Evolutionary conservation across 2,113 vertebrate genomes (phyloP).

Genomic region (Lanius collurio): DNA sequence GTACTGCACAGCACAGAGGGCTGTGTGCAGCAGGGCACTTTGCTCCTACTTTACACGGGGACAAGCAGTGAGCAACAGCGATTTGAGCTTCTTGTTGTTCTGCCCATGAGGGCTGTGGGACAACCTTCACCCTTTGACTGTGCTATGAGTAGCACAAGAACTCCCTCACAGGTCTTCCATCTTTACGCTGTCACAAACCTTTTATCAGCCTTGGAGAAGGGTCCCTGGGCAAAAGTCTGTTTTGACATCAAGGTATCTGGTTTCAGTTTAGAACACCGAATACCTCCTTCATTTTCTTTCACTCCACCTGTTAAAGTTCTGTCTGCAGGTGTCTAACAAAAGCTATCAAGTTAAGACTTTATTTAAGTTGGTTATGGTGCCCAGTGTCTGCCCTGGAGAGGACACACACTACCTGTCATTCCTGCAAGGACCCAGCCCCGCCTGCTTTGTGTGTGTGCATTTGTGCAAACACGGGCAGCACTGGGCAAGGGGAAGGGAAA

Average conservation of each 20-base stretch:
- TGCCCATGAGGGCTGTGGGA: background rate
- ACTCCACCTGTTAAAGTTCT: background rate
- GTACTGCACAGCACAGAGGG: background rate
- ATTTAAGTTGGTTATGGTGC: background rate
- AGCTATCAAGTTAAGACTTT: rapidly evolving
- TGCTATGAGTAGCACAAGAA: background rate
- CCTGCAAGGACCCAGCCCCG: background rate
- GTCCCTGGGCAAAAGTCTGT: background rate
- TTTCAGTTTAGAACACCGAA: background rate
- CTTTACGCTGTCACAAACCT: background rate
- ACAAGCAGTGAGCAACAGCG: rapidly evolving
- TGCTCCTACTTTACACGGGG: background rate
- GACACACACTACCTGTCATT: background rate
- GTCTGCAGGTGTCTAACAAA: background rate
- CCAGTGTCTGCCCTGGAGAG: background rate
- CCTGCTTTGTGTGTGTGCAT: background rate
- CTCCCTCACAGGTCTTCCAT: background rate
- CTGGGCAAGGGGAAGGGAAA: background rate
- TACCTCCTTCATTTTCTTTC: background rate
- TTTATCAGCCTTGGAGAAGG: background rate
- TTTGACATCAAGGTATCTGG: background rate
- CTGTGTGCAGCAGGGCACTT: background rate
- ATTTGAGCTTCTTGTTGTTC: background rate
- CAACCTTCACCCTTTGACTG: background rate
- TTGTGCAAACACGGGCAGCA: rapidly evolving